Evolutionary conservation across 2,113 vertebrate species (phyloP).

Genomic region (Passer montanus): DNA sequence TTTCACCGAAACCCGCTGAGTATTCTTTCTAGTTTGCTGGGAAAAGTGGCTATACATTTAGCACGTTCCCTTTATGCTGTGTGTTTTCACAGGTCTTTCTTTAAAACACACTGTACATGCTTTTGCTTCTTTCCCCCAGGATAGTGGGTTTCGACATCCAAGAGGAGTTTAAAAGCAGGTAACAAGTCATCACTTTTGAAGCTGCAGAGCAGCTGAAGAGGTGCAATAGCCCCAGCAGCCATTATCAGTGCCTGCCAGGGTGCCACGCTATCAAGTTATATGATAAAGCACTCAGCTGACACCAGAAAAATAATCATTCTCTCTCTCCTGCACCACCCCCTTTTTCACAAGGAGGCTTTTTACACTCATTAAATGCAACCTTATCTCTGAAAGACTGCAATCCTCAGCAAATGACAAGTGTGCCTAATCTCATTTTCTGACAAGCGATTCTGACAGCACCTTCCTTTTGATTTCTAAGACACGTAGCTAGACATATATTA

Average conservation of each 20-base stretch:
- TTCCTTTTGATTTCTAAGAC: slow-evolving; percentile 94
- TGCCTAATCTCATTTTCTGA: slow-evolving; percentile 92
- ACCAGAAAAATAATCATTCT: slow-evolving; percentile 71
- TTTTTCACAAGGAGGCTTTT: slow-evolving; percentile 81
- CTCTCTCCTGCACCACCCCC: slow-evolving; percentile 62
- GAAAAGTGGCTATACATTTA: slow-evolving; percentile 57
- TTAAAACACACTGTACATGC: slow-evolving; percentile 55
- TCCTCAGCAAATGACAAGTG: slow-evolving; percentile 91
- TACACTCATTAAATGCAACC: slow-evolving; percentile 91
- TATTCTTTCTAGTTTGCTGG: slow-evolving; percentile 55
- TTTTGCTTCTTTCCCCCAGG: slow-evolving; percentile 59
- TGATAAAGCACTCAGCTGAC: slow-evolving; percentile 79
- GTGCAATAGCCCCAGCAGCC: slow-evolving; percentile 64
- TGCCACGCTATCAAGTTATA: slow-evolving; percentile 62
- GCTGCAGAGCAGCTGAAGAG: slow-evolving; percentile 45
- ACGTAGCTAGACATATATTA: slow-evolving; percentile 95
- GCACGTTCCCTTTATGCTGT: slow-evolving; percentile 50
- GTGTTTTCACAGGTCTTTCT: slow-evolving; percentile 68
- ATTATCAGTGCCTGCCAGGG: slow-evolving; percentile 75
- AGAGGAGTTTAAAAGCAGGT: slow-evolving; percentile 70
- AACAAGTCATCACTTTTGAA: slow-evolving; percentile 63
- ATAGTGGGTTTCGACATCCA: slow-evolving; percentile 64
- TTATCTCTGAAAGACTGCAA: slow-evolving; percentile 89
- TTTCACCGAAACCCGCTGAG: slow-evolving; percentile 59
- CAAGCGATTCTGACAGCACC: slow-evolving; percentile 93